A percentile compares a stretch with the other conserved stretches of the same genome.
Conservation (phyloP, 2,888 invertebrate species). For the Nephrotoma appendiculata region DNA sequence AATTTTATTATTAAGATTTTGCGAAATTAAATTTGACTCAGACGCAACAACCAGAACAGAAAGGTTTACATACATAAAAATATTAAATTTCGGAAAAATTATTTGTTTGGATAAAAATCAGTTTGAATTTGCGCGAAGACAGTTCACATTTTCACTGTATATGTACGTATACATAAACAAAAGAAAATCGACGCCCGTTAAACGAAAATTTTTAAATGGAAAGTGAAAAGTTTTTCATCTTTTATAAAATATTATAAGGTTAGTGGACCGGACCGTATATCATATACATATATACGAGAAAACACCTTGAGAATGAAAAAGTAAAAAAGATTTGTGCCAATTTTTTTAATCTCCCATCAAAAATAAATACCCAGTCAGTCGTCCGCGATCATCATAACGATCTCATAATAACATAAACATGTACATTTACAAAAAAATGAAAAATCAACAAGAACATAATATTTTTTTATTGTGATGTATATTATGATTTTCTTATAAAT, state of each 20-base stretch:
- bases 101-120: background rate
- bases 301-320: background rate
- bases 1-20: too few species aligned
- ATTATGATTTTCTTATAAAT: background rate
- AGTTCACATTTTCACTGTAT: background rate
- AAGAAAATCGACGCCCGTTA: background rate
- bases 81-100: background rate
- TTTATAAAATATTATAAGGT: background rate
- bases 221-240: background rate
- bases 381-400: background rate
- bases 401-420: background rate
- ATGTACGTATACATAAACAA: background rate
- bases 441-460: background rate
- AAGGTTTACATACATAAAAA: background rate
- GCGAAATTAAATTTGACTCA: too few species aligned
- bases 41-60: background rate
- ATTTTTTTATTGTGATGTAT: background rate
- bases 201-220: background rate
- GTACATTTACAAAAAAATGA: background rate
- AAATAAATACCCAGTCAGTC: background rate
- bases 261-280: background rate
- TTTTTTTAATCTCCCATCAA: background rate
- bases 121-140: background rate
- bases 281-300: background rate
- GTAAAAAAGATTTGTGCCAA: background rate